Percentiles rank a stretch among this genome's conserved stretches.
Conservation (phyloP, 2,888 invertebrate genomes). For the Magallana nippona region DNA sequence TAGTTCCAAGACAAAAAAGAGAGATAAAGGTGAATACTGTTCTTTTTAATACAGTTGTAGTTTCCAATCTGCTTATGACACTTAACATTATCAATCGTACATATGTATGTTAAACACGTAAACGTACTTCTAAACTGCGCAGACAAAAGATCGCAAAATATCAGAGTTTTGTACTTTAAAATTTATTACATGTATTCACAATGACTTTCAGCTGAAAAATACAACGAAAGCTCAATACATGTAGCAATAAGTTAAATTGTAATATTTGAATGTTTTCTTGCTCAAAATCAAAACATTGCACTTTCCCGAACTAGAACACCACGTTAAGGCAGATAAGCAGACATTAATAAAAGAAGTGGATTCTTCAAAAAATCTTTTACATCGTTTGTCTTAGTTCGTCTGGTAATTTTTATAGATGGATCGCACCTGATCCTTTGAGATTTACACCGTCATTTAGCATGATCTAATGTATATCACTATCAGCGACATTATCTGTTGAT, state of each 20-base stretch:
- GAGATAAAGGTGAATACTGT: too few relatives aligned
- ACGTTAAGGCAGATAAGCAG: neutral
- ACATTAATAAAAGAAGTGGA: neutral
- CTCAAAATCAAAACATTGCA: neutral
- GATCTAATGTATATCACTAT: neutral
- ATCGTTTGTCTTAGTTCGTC: neutral
- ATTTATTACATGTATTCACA: neutral
- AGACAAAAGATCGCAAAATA: too few relatives aligned
- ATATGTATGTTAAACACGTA: too few relatives aligned
- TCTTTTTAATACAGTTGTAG: too few relatives aligned
- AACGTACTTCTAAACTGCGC: too few relatives aligned
- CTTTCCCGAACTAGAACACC: neutral
- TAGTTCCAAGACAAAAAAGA: too few relatives aligned
- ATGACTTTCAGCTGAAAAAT: conserved; percentile 13
- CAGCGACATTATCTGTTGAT: conserved; percentile 33
- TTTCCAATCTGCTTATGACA: too few relatives aligned
- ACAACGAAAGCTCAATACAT: neutral
- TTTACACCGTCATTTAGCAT: neutral
- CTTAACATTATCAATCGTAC: too few relatives aligned
- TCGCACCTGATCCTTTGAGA: too few relatives aligned
- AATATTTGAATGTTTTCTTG: neutral
- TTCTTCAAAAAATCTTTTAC: neutral
- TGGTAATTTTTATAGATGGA: neutral
- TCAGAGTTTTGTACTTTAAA: too few relatives aligned
- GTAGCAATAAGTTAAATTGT: neutral